A percentile compares a stretch with the other conserved stretches of the same genome.
Conservation (phyloP, 2,113 vertebrate genomes). For the Erythrocercus mccallii region DNA sequence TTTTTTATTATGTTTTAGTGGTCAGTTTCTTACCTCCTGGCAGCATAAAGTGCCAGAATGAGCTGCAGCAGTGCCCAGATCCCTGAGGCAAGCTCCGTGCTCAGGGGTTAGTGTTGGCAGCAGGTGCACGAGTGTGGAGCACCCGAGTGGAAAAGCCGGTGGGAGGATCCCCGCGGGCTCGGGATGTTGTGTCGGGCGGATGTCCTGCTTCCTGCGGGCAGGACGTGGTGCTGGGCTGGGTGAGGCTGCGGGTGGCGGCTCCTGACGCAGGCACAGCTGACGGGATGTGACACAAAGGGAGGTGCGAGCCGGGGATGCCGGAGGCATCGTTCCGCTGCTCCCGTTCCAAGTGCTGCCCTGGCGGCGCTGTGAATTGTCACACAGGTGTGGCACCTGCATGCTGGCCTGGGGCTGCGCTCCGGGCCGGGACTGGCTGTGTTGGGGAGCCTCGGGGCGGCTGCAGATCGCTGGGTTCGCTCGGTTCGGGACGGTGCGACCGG, state of each 20-base stretch:
- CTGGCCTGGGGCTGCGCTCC: neutral
- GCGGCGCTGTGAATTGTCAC: neutral
- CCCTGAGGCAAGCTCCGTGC: too few relatives aligned
- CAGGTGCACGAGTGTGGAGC: neutral
- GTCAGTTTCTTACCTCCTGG: neutral
- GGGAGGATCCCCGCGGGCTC: neutral
- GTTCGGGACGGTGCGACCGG: neutral
- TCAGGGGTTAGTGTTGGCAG: neutral
- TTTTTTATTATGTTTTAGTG: neutral
- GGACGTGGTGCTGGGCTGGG: neutral
- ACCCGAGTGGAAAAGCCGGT: neutral
- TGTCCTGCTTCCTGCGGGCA: neutral
- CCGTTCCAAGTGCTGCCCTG: neutral
- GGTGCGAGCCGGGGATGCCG: neutral
- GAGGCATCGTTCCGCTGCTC: neutral
- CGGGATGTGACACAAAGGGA: neutral
- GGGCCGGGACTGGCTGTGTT: neutral
- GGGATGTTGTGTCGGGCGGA: neutral
- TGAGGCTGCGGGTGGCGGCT: neutral
- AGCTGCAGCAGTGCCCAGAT: rapidly evolving
- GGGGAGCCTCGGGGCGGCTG: neutral
- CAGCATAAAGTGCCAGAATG: rapidly evolving
- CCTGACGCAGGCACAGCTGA: neutral
- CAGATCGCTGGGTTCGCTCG: neutral
- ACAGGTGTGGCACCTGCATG: neutral